Evolutionary conservation across 2,113 vertebrate species (phyloP), one percentile per base, ranked within the genome.

Genomic region (Aspiorhynchus laticeps): DNA sequence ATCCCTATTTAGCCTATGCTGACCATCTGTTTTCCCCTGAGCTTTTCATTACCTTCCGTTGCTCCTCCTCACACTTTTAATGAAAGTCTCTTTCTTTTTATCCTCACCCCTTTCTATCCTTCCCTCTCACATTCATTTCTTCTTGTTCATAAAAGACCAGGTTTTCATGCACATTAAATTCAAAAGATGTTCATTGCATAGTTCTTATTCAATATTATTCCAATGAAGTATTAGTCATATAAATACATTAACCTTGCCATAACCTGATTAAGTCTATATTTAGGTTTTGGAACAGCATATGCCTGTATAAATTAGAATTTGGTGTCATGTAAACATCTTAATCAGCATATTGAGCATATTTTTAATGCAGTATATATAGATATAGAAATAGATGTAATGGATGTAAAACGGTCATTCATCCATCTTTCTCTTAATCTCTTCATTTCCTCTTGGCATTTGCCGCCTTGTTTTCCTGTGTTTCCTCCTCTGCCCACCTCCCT

Each of bases 11-110:
- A 80, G 56, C 56, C 74, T 67, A 43, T 33, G 86, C 82, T 80
- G 91, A 90, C 87, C 85, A 73, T 85, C 87, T 9, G 51, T 87
- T 90, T 87, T 82, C 89, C 33, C 87, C 90, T 24, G 8, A 61
- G 43, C 53, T 61, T 8, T 43, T 61, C n/a, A 46, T 63, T 43
- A 31, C 53, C 26, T 43, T 31, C 53, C 7, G 31, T 82, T 46
- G 21, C 61, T 48, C 24, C 26, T 41, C 24, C 21, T 41, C 6
- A 31, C 38, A 41, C 61, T 82, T 1, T 46, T 43, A 48, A 63
- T 46, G 0, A 46, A 65, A 26, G 33, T 26, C 9, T 74, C 21
- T 41, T 41, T 48, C 48, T 56, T 28, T 74, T 51, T 51, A 51
- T 46, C 19, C 2, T 41, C 41, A 43, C 41, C 41, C 41, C 41